phyloP scores from a whole-genome alignment of 2,797 vertebrate species.

The Sebastes hopkinsi region DNA sequence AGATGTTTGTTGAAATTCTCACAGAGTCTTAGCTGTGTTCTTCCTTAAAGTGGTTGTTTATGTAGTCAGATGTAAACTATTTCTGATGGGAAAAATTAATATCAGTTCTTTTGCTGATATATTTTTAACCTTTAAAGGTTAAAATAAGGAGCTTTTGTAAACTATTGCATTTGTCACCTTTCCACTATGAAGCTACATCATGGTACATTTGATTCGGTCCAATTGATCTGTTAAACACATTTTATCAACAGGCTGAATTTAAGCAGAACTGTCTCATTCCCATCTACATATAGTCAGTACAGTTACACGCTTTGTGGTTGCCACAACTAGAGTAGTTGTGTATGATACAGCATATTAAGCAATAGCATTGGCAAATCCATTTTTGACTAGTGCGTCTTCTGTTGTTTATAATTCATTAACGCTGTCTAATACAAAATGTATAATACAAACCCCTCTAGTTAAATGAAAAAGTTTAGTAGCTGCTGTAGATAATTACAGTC shows the following conservation, averaged over 20 bases:
- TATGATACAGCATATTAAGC: background rate
- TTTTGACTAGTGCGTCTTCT: background rate
- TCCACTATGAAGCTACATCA: background rate
- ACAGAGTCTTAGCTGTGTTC: background rate
- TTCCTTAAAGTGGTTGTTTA: slow-evolving; percentile 10
- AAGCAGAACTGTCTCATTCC: background rate
- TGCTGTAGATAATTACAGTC: background rate
- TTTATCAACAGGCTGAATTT: background rate
- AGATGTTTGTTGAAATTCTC: background rate
- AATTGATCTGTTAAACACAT: background rate
- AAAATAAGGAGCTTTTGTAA: background rate
- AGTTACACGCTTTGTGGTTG: background rate
- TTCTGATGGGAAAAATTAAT: background rate
- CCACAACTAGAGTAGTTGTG: background rate
- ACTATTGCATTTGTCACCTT: background rate
- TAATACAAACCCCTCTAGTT: background rate
- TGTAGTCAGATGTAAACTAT: slow-evolving; percentile 5
- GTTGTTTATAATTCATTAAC: background rate
- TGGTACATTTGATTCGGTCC: background rate
- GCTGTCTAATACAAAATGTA: background rate
- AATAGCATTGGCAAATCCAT: background rate
- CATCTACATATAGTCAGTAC: background rate
- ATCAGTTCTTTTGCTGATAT: background rate
- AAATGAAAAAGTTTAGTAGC: background rate
- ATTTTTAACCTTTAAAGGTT: background rate